phyloP scores from a whole-genome alignment of 2,797 vertebrate species.

The Cetoscarus ocellatus region DNA sequence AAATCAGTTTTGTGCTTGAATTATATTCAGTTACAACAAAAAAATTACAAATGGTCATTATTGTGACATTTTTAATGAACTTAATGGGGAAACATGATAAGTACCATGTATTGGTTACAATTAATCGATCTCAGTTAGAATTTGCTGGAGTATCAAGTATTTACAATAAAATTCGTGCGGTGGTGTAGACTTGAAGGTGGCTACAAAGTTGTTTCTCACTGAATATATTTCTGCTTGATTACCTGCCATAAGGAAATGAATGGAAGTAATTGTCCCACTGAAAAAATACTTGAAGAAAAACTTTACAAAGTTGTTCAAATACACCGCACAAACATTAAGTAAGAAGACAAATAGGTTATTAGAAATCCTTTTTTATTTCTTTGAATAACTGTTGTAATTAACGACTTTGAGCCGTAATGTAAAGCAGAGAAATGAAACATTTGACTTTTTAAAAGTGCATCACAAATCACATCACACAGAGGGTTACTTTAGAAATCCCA shows the following conservation, averaged over 20 bases:
- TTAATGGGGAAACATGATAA: background rate
- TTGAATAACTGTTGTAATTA: constrained; percentile 8
- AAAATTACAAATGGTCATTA: no score
- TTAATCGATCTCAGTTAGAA: background rate
- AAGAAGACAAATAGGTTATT: background rate
- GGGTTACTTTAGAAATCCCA: constrained; percentile 26
- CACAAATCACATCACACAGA: background rate
- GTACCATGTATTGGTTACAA: background rate
- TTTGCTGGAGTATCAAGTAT: background rate
- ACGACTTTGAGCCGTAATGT: background rate
- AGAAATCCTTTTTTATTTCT: background rate
- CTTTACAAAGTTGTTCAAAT: background rate
- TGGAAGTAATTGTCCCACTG: no score
- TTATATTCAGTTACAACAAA: no score
- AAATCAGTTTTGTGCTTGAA: no score
- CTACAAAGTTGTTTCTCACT: background rate
- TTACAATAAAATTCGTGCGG: background rate
- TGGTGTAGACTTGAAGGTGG: background rate
- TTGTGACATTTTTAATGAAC: no score
- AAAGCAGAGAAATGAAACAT: background rate
- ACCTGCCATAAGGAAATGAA: background rate
- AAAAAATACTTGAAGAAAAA: no score
- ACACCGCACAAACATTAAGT: background rate
- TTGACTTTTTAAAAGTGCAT: constrained; percentile 19
- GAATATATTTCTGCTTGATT: background rate